Evolutionary conservation across 2,888 invertebrate genomes (phyloP).

Genomic region (Acheta domesticus): DNA sequence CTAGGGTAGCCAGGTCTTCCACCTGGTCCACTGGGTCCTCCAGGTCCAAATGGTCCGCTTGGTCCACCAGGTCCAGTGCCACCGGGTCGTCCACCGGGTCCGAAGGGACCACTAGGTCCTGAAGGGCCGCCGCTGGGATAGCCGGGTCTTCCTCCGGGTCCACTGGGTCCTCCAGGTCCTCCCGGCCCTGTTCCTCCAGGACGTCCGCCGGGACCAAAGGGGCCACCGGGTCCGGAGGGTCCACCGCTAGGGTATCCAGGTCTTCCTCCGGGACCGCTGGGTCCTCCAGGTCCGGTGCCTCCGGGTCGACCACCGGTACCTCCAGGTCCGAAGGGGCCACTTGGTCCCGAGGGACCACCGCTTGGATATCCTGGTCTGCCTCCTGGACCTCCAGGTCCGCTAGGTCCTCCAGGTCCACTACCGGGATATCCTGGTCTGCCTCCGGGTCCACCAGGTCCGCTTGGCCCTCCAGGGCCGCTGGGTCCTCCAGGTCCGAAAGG

Average conservation of each 20-base stretch:
- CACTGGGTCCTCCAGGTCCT: no score
- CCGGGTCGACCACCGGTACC: not conserved
- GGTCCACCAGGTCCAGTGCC: constrained; percentile 33
- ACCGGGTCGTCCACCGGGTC: constrained; percentile 34
- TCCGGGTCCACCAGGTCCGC: constrained; percentile 23
- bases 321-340: not conserved
- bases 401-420: constrained; percentile 42
- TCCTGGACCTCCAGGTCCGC: constrained; percentile 47
- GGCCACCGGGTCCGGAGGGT: not conserved
- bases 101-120: constrained; percentile 35
- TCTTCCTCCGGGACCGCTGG: constrained; percentile 37
- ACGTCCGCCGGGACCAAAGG: not conserved
- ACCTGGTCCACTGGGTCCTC: constrained; percentile 20
- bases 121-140: constrained; percentile 19
- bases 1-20: constrained; percentile 39
- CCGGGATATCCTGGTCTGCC: constrained; percentile 42
- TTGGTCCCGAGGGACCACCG: not conserved
- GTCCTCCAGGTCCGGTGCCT: constrained; percentile 29
- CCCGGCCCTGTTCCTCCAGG: constrained; percentile 36
- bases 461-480: constrained; percentile 43
- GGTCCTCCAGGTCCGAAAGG: constrained; percentile 41
- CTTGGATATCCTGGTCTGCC: constrained; percentile 21
- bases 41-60: constrained; percentile 35
- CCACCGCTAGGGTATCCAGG: not conserved
- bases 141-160: no score